Evolutionary conservation across 2,888 invertebrate species (phyloP), one percentile per base, ranked within the genome.

Genomic region (Podabrus alpinus): DNA sequence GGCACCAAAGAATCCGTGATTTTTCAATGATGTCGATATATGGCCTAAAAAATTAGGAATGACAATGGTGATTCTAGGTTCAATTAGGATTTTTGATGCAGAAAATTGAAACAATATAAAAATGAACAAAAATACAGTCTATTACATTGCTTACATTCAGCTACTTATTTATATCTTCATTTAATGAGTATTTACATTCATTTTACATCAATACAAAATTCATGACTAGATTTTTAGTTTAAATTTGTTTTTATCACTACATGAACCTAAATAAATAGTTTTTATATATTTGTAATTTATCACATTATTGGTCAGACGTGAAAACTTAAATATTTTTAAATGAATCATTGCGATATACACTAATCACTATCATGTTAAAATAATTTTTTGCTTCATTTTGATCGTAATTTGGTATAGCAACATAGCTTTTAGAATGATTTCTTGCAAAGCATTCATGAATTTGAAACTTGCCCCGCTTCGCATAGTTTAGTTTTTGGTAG

Each of bases 301-400:
- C 75, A 75, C 75, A 75, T 75, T 75, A 60, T 75, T 75, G 75
- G 75, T 75, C 75, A 72, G 75, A 75, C 75, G 67, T 72, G 66
- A 71, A 66, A 45, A 45, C 45, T 45, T 45, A 45, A n/a, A 45
- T 45, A 29, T 29, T 0, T 45, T 45, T 45, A 45, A 45, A 45
- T 45, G n/a, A 45, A 45, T 45, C 45, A 0, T 45, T 45, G n/a
- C 9, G 45, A n/a, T n/a, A 45, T 45, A 45, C 45, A 45, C 45
- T 45, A 45, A 45, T n/a, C 7, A n/a, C 45, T 45, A 45, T n/a
- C 45, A 45, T 7, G 45, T 45, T 45, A n/a, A 45, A 45, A 45
- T 45, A 45, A 45, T 45, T 45, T 45, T 45, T 45, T 45, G 45
- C 45, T n/a, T 45, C 45, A 45, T 45, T 29, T 45, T n/a, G 45